phyloP scores from a whole-genome alignment of 2,113 vertebrate genomes.

The Sapayoa aenigma region DNA sequence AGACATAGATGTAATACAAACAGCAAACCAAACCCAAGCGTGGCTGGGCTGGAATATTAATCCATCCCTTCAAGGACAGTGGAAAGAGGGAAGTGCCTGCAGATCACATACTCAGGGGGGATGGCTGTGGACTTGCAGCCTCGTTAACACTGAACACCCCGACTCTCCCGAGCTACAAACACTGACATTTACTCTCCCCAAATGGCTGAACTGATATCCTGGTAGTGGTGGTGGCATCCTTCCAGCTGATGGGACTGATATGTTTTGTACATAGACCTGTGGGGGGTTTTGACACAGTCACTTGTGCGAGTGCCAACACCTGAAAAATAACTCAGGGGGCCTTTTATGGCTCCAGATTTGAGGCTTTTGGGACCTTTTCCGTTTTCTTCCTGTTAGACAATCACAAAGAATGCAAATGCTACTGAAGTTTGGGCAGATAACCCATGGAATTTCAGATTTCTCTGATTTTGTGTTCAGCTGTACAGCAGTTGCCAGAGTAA shows the following conservation, averaged over 20 bases:
- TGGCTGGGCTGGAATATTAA: slow-evolving; percentile 20
- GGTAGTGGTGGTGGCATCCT: slow-evolving; percentile 22
- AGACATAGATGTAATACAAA: not conserved
- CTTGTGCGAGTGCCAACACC: slow-evolving; percentile 29
- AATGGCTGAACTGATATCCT: slow-evolving; percentile 1
- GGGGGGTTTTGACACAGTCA: slow-evolving; percentile 16
- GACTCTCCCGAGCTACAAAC: not conserved
- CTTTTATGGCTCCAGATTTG: not conserved
- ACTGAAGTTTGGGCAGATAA: not conserved
- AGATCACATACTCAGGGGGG: not conserved
- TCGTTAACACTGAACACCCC: not conserved
- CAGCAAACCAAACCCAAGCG: not conserved
- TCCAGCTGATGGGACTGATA: slow-evolving; percentile 28
- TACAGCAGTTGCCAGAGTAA: slow-evolving; percentile 2
- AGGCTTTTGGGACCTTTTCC: not conserved
- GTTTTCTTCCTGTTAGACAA: not conserved
- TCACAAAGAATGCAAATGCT: not conserved
- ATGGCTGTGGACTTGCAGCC: not conserved
- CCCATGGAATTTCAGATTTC: not conserved
- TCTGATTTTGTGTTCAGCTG: not conserved
- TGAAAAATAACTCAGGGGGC: slow-evolving; percentile 7
- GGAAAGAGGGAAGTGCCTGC: not conserved
- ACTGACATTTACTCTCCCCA: slow-evolving; percentile 25
- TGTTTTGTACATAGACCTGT: slow-evolving; percentile 17
- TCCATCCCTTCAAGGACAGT: not conserved